These are phyloP conservation scores for Hypanus sabinus DNA, from an alignment of 2,113 vertebrate species.

Conservation along the genomic window DNA sequence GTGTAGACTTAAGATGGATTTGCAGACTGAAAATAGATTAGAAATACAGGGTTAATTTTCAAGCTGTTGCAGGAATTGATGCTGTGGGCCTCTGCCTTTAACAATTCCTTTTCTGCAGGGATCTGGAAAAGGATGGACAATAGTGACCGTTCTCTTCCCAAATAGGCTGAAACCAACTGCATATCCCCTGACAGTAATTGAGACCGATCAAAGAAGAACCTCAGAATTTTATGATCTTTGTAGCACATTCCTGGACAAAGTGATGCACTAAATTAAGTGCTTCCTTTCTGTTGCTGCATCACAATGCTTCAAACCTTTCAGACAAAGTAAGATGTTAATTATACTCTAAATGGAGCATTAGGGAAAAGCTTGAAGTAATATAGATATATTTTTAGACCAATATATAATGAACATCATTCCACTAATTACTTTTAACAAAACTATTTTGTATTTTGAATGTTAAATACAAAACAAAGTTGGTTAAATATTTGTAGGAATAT, in stretches of 20 bases:
- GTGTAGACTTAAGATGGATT: too few relatives aligned
- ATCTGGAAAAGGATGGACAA: background rate
- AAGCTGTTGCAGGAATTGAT: too few relatives aligned
- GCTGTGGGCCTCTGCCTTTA: too few relatives aligned
- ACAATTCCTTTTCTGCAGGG: background rate
- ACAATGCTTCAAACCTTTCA: background rate
- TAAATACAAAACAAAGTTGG: background rate
- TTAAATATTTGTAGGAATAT: background rate
- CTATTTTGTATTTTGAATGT: background rate
- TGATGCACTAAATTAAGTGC: background rate
- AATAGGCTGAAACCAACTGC: background rate
- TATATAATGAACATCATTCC: background rate
- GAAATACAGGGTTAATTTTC: too few relatives aligned
- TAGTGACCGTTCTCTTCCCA: background rate
- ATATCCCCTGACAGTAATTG: background rate
- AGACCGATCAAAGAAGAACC: background rate
- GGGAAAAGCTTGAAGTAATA: background rate
- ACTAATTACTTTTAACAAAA: background rate
- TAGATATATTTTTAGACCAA: background rate
- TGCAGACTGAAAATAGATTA: too few relatives aligned
- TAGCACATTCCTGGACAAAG: background rate
- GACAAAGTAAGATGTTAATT: background rate
- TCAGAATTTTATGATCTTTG: background rate
- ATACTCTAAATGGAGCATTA: background rate
- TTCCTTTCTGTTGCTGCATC: background rate